A percentile compares a stretch with the other conserved stretches of the same genome.
phyloP scores from a whole-genome alignment of 2,797 vertebrate species.

The Anas capensis region DNA sequence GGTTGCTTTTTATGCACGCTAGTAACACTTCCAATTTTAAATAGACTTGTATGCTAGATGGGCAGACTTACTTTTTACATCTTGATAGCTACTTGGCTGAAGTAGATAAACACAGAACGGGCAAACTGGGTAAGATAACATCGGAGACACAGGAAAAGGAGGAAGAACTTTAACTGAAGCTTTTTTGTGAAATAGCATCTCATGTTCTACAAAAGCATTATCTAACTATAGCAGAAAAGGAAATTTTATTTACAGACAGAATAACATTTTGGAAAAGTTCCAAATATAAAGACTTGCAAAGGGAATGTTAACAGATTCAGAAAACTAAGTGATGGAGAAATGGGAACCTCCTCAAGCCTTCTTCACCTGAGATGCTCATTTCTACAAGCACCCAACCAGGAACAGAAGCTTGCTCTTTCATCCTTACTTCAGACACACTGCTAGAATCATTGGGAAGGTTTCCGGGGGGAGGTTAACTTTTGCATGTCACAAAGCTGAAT shows the following conservation, averaged over 20 bases:
- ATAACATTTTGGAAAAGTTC: not conserved
- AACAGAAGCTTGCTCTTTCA: not conserved
- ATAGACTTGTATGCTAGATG: fast-evolving
- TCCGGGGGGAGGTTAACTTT: not conserved
- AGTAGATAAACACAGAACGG: fast-evolving
- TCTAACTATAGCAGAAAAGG: fast-evolving
- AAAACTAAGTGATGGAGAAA: not conserved
- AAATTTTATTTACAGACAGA: not conserved
- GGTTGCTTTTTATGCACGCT: not conserved
- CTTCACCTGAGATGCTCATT: not conserved
- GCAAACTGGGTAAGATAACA: fast-evolving
- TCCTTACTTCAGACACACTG: not conserved
- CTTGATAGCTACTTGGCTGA: not conserved
- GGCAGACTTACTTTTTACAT: not conserved
- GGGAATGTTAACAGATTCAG: not conserved
- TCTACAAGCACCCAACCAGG: not conserved
- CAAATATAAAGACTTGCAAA: not conserved
- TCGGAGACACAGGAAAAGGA: not conserved
- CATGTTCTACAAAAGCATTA: not conserved
- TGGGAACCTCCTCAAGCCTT: not conserved
- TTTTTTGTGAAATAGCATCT: not conserved
- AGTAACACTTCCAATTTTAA: not conserved
- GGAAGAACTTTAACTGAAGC: not conserved
- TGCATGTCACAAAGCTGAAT: not conserved
- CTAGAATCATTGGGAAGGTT: not conserved